Evolutionary conservation across 2,888 invertebrate genomes (phyloP), one percentile per base, ranked within the genome.

Genomic region (Margaritifera margaritifera): DNA sequence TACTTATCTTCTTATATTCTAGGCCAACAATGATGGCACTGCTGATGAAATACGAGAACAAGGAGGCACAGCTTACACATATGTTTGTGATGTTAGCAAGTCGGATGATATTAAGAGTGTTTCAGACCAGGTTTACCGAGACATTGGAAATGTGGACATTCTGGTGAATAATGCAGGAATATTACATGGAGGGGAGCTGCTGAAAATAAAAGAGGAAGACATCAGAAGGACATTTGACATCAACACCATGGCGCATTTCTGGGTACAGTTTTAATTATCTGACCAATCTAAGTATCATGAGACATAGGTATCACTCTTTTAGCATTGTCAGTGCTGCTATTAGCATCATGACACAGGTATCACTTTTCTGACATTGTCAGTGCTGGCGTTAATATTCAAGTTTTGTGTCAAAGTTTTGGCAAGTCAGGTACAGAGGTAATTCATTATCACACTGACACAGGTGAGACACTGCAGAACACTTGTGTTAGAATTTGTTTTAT

Each of bases 151-250:
- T 55, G 81, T 89, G 0, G 85, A 86, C 52, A 86, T 89, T n/a
- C 77, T 89, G 2, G 80, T 87, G 6, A 85, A 86, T 71, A 87
- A 87, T 72, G 87, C 86, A n/a, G 87, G 87, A 1, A 78, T 85
- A 25, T 65, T 84, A 25, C 72, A 84, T 61, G 84, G 85, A 20
- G 84, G 79, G 0, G 73, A 80, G 0, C 60, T 86, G 6, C 74
- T 85, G 19, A 72, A 79, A 31, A 51, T 84, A 65, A 68, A 78
- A 25, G 83, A 84, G 64, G 73, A 71, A 20, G 80, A 82, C 54
- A 85, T 86, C 15, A 74, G 78, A 22, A 71, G 80, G 53, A 83
- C 82, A 8, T 82, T 85, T 75, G 83, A 85, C 62, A 81, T 86
- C 25, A 86, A 86, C 69, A 80, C 77, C 2, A 62, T 86, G n/a